phyloP scores from a whole-genome alignment of 2,797 vertebrate genomes.

The Hippopotamyrus pictus region DNA sequence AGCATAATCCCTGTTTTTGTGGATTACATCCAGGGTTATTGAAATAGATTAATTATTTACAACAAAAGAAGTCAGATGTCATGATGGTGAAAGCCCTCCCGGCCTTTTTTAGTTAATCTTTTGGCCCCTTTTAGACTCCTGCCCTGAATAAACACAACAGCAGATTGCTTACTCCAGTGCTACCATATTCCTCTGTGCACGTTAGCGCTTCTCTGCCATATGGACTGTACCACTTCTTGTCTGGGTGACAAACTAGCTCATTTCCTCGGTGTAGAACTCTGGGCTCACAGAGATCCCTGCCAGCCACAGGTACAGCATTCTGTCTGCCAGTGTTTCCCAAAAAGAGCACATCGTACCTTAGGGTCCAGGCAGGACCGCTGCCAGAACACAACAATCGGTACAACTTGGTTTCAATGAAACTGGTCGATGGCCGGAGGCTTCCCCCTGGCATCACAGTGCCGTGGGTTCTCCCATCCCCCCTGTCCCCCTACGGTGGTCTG shows the following conservation, averaged over 20 bases:
- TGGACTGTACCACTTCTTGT: neutral
- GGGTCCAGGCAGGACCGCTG: neutral
- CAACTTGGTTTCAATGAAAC: neutral
- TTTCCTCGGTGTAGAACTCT: neutral
- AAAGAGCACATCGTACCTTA: neutral
- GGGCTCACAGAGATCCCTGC: neutral
- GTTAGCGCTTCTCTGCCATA: neutral
- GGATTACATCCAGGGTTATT: slow-evolving; percentile 8
- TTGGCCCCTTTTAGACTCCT: slow-evolving; percentile 7
- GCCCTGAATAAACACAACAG: neutral
- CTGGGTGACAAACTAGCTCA: neutral
- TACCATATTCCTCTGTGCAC: neutral
- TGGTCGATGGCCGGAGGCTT: neutral
- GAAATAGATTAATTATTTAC: slow-evolving; percentile 16
- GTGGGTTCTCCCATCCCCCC: neutral
- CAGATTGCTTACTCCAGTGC: neutral
- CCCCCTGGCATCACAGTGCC: neutral
- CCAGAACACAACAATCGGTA: neutral
- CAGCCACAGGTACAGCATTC: neutral
- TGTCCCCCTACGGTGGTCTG: neutral
- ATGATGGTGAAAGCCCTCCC: neutral
- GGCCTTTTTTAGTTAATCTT: neutral
- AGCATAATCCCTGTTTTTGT: slow-evolving; percentile 22
- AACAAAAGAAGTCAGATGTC: neutral
- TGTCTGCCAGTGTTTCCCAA: neutral